Percentiles rank a stretch among this genome's conserved stretches.
These are phyloP conservation scores for Sigmodon hispidus DNA, from an alignment of 2,113 vertebrate genomes.

Conservation along the genomic window DNA sequence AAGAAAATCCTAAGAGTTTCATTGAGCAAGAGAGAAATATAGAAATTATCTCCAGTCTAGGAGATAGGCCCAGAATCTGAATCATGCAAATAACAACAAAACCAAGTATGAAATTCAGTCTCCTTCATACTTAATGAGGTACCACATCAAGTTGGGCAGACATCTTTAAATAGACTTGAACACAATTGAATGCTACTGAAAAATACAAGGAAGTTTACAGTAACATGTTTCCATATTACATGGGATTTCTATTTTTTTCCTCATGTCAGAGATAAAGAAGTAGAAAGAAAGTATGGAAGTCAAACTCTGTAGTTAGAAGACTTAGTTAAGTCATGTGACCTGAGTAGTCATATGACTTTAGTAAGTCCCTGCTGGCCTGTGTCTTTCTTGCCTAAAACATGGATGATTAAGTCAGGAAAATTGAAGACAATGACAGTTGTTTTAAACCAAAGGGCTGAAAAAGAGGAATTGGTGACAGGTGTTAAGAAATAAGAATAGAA, in stretches of 20 bases:
- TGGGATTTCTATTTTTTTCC: slow-evolving; percentile 24
- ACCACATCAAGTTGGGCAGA: background rate
- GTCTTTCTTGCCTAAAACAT: slow-evolving; percentile 32
- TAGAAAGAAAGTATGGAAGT: background rate
- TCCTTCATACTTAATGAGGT: background rate
- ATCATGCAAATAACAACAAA: background rate
- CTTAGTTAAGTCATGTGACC: background rate
- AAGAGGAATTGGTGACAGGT: slow-evolving; percentile 31
- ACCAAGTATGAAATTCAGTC: background rate
- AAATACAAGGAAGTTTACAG: background rate
- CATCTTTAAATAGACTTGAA: background rate
- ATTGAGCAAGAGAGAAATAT: background rate
- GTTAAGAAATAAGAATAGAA: slow-evolving; percentile 45
- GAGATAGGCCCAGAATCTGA: background rate
- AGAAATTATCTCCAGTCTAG: background rate
- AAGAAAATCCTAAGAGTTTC: background rate
- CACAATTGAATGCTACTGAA: background rate
- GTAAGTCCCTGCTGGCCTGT: slow-evolving; percentile 42
- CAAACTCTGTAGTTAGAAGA: background rate
- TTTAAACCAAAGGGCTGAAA: slow-evolving; percentile 40
- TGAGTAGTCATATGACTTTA: background rate
- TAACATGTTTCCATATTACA: slow-evolving; percentile 3
- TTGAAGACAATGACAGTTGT: slow-evolving; percentile 53
- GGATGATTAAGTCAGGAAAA: slow-evolving; percentile 50
- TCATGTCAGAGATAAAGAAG: background rate